Evolutionary conservation across 2,113 vertebrate genomes (phyloP), one percentile per base, ranked within the genome.

Genomic region (Lophotis ruficrista): DNA sequence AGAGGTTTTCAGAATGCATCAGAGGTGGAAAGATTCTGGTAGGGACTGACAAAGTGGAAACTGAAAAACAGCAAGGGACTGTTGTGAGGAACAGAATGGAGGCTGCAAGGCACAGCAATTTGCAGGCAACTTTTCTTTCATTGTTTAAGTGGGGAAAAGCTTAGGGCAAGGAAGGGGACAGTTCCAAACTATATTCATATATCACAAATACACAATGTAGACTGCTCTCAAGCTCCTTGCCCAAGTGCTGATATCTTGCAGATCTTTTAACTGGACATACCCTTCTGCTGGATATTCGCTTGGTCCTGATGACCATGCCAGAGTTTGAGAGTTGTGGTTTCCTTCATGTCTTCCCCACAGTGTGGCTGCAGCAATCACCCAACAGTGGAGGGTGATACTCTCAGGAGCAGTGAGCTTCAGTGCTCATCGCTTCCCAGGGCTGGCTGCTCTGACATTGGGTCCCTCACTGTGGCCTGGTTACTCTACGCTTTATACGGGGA

Each of bases 401-500:
- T 69, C 10, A 16, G 37, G 18, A 68, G 6, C 23, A 56, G 21
- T 30, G 22, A 64, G 14, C 10, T 70, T 16, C 31, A 58, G 45
- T 17, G n/a, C 4, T 12, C 50, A 12, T 10, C 2, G 0, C 18
- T 75, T 48, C 24, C n/a, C 28, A 50, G 54, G 24, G 31, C 47
- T 31, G 23, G 16, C 23, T 7, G 12, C 14, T 58, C n/a, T 41
- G 21, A 14, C 1, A 0, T 3, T 41, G 35, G 9, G 18, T 76
- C 5, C 4, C 18, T 8, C 17, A 25, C 24, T 16, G 7, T 12
- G 53, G 21, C 11, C 27, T 25, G 31, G 7, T 71, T 75, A 25
- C 50, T 64, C 45, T 56, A 14, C 7, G 3, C 10, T 90, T 90
- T 78, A 5, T 62, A 9, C 9, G 11, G 10, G 50, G 22, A 14